These are phyloP conservation scores for Elgaria multicarinata DNA, from an alignment of 2,113 vertebrate species.

Conservation along the genomic window DNA sequence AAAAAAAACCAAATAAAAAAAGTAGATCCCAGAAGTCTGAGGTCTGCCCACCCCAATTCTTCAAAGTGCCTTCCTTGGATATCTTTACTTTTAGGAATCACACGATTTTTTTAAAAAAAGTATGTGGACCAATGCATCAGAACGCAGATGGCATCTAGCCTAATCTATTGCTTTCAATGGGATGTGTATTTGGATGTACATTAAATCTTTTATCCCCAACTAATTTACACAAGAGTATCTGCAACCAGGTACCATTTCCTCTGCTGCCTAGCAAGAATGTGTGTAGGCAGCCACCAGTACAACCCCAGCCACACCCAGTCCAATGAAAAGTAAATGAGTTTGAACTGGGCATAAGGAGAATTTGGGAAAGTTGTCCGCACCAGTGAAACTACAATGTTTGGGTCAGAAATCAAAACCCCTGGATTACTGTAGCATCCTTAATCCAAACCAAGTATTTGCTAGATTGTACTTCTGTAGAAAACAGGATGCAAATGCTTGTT, in stretches of 20 bases:
- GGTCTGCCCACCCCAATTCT: no score
- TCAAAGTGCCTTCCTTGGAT: background rate
- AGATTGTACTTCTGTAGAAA: background rate
- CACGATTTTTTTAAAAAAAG: background rate
- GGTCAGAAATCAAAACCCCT: background rate
- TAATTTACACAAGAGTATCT: background rate
- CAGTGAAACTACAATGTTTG: background rate
- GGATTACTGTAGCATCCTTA: background rate
- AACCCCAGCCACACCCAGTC: no score
- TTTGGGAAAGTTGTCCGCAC: background rate
- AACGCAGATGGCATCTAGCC: background rate
- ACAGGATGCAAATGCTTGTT: background rate
- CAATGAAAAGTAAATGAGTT: background rate
- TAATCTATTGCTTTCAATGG: background rate
- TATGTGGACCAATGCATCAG: background rate
- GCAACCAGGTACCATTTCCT: background rate
- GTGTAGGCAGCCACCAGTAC: background rate
- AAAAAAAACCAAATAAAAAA: no score
- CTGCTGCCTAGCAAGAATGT: background rate
- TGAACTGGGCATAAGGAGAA: background rate
- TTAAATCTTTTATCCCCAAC: constrained; percentile 5
- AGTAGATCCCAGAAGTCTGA: no score
- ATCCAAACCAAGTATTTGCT: background rate
- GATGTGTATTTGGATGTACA: background rate
- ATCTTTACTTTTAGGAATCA: background rate